phyloP scores from a whole-genome alignment of 2,888 invertebrate genomes.

The Lagria hirta region DNA sequence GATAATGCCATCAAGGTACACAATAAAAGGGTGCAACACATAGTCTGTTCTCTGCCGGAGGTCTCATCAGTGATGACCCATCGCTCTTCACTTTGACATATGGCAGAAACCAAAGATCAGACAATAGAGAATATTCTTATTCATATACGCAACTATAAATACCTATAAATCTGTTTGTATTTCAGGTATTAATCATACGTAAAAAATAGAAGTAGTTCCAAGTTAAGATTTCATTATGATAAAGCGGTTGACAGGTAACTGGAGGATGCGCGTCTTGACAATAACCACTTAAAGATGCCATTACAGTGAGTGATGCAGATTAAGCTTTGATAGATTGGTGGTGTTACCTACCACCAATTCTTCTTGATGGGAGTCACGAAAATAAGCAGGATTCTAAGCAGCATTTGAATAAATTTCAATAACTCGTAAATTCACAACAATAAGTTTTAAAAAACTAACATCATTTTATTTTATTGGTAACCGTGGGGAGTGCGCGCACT shows the following conservation, averaged over 20 bases:
- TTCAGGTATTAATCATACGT: conserved; percentile 51
- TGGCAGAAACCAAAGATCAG: conserved; percentile 50
- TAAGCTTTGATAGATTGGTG: conserved; percentile 38
- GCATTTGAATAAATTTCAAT: conserved; percentile 51
- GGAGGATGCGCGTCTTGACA: conserved; percentile 45
- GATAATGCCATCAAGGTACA: conserved; percentile 33
- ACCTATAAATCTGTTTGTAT: conserved; percentile 34
- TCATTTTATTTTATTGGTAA: conserved; percentile 50
- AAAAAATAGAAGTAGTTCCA: conserved; percentile 43
- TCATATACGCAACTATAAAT: conserved; percentile 41
- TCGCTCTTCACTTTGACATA: conserved; percentile 54
- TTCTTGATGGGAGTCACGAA: conserved; percentile 1
- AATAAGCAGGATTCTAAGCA: conserved; percentile 3
- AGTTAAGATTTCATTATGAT: conserved; percentile 52
- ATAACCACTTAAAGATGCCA: conserved; percentile 45
- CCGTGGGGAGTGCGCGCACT: conserved; percentile 46
- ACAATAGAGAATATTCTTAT: conserved; percentile 49
- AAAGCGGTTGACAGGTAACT: conserved; percentile 43
- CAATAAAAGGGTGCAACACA: conserved; percentile 31
- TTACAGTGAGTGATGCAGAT: conserved; percentile 38
- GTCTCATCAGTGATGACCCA: conserved; percentile 51
- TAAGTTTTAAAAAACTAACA: conserved; percentile 43
- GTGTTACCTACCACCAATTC: too few relatives aligned
- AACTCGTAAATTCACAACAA: conserved; percentile 48
- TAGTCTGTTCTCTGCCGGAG: conserved; percentile 44